A percentile compares a stretch with the other conserved stretches of the same genome.
Evolutionary conservation across 2,888 invertebrate genomes (phyloP).

Genomic region (Hemistola chrysoprasaria): DNA sequence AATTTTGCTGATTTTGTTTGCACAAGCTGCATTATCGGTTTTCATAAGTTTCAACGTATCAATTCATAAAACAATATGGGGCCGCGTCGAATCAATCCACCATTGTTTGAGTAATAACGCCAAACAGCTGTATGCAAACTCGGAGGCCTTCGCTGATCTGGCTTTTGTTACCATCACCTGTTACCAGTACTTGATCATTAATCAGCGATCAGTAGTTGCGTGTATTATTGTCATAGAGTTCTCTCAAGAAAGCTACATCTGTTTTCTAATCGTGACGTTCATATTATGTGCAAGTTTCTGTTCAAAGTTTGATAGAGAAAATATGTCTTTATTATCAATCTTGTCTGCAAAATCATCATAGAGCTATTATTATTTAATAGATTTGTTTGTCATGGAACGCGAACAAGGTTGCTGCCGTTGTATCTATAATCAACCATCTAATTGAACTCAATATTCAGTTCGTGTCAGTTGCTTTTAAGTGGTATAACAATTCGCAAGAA

Average conservation of each 20-base stretch:
- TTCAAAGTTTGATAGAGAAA: conserved; percentile 11
- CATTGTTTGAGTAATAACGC: conserved; percentile 62
- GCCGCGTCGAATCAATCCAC: conserved; percentile 51
- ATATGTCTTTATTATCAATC: conserved; percentile 3
- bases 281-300: conserved; percentile 16
- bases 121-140: conserved; percentile 37
- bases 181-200: conserved; percentile 27
- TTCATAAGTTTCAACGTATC: conserved; percentile 46
- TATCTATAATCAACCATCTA: conserved; percentile 34
- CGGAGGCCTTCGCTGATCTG: conserved; percentile 39
- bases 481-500: conserved; percentile 46
- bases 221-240: conserved; percentile 4
- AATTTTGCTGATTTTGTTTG: conserved; percentile 24
- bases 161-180: conserved; percentile 43
- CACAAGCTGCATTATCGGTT: conserved; percentile 42
- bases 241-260: conserved; percentile 10
- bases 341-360: conserved; percentile 11
- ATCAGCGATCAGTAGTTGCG: conserved; percentile 19
- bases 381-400: conserved; percentile 28
- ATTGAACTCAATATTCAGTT: conserved; percentile 52
- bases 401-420: conserved; percentile 3
- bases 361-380: conserved; percentile 19
- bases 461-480: conserved; percentile 40
- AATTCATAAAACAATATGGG: conserved; percentile 35
- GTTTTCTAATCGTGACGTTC: conserved; percentile 2